Evolutionary conservation across 1,140 invertebrate genomes (phyloP).

Genomic region (Colletes gigas): DNA sequence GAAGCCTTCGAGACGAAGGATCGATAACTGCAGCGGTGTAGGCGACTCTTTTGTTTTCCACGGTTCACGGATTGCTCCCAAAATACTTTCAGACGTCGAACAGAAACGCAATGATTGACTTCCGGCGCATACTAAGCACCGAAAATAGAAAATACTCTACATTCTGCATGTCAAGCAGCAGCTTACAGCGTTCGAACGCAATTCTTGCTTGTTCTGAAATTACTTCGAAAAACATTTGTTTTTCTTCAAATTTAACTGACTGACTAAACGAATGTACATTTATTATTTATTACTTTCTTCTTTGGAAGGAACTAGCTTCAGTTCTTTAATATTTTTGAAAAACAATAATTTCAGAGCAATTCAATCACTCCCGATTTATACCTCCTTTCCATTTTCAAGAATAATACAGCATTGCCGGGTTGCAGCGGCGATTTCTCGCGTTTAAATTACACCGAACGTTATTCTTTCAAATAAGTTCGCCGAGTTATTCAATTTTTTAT

Average conservation of each 20-base stretch:
- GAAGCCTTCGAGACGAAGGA: constrained; percentile 22
- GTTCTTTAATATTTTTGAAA: no score
- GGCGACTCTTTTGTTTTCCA: background rate
- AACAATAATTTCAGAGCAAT: background rate
- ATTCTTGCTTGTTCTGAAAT: background rate
- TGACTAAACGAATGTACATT: no score
- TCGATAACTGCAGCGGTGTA: constrained; percentile 31
- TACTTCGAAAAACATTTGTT: no score
- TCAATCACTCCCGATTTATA: background rate
- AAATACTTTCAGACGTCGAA: background rate
- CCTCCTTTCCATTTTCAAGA: constrained; percentile 4
- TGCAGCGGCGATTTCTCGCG: background rate
- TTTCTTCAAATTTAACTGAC: no score
- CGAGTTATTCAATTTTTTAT: background rate
- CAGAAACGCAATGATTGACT: background rate
- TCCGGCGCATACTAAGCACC: background rate
- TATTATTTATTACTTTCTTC: no score
- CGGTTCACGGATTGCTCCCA: background rate
- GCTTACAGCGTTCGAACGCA: background rate
- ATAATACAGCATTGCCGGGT: background rate
- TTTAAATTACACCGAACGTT: constrained; percentile 7
- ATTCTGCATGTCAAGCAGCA: background rate
- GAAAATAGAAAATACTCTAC: background rate
- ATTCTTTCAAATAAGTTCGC: constrained; percentile 26
- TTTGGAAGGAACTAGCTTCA: no score